Base-by-base conservation (phyloP, 2,113 vertebrate genomes). In the Podarcis muralis region DNA sequence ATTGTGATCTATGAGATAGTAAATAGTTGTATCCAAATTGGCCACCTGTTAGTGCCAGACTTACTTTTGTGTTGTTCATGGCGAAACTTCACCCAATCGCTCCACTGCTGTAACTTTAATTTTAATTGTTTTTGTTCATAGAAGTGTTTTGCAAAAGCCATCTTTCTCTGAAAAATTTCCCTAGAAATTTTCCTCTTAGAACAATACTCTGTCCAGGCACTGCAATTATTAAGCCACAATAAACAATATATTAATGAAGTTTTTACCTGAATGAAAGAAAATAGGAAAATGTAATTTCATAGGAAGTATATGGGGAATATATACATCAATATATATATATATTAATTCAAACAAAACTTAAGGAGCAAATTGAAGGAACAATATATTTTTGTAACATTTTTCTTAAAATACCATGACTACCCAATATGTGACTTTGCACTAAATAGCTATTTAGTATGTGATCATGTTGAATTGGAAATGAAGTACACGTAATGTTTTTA, bases 181-280 rank as follows among this genome's bases (percentile, higher is more conserved):
- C 40, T 83, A 23, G 81, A 35, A 20, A 74, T 88, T 87, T 83
- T 94, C 88, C 30, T 92, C 81, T 86, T 77, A 20, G 77, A 13
- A 80, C 81, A 87, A 72, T 92, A 95, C 75, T 88, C 82, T n/a
- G 89, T 88, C 93, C 93, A 94, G 62, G 27, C n/a, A 84, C 96
- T 95, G 89, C 37, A 91, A 88, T 77, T 84, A 66, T 65, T 80
- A 92, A 95, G 87, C 35, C 3, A 93, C 71, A 94, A 85, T 84
- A 37, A 93, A 89, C 76, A 82, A 93, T 90, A 87, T 30, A 90
- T 85, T 87, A 91, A 92, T 15, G 66, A 0, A 7, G 30, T 8
- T 94, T 59, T 30, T 2, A 57, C 3, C 68, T 75, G 68, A 79
- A 87, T 69, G 84, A 84, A 93, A 62, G 72, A 79, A 88, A 89